These are phyloP conservation scores for Saccopteryx leptura DNA, from an alignment of 2,113 vertebrate species.

Conservation along the genomic window DNA sequence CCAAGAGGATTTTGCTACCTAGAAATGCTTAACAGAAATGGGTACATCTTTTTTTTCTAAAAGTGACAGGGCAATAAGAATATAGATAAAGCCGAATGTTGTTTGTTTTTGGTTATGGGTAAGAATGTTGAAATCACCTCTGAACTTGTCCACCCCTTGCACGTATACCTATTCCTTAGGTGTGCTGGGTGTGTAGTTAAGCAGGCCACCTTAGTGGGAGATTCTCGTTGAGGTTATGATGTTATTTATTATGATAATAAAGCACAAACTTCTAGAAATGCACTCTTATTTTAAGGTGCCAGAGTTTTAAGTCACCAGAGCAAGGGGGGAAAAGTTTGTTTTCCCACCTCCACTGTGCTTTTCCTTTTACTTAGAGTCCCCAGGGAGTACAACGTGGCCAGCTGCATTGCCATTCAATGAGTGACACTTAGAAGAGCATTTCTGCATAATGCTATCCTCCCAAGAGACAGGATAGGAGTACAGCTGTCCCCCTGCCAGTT, in stretches of 20 bases:
- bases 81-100: not conserved
- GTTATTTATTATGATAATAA: not conserved
- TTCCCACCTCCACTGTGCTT: not conserved
- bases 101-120: constrained; percentile 42
- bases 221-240: constrained; percentile 13
- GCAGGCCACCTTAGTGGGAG: not conserved
- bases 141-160: not conserved
- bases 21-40: constrained; percentile 50
- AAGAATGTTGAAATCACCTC: constrained; percentile 61
- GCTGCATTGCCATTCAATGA: constrained; percentile 58
- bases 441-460: constrained; percentile 63
- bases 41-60: not conserved
- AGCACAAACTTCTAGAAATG: constrained; percentile 53
- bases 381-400: constrained; percentile 50
- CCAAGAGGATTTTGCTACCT: constrained; percentile 56
- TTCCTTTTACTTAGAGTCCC: constrained; percentile 53
- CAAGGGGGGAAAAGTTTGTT: not conserved
- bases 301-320: constrained; percentile 60
- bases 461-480: constrained; percentile 62
- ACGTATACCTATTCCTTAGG: not conserved
- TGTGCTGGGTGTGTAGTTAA: constrained; percentile 51
- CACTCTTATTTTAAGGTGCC: constrained; percentile 65
- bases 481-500: constrained; percentile 72
- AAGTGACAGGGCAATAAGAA: constrained; percentile 45
- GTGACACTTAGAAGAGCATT: constrained; percentile 66